phyloP scores from a whole-genome alignment of 23 tunicate genomes.

The Styela plicata region DNA sequence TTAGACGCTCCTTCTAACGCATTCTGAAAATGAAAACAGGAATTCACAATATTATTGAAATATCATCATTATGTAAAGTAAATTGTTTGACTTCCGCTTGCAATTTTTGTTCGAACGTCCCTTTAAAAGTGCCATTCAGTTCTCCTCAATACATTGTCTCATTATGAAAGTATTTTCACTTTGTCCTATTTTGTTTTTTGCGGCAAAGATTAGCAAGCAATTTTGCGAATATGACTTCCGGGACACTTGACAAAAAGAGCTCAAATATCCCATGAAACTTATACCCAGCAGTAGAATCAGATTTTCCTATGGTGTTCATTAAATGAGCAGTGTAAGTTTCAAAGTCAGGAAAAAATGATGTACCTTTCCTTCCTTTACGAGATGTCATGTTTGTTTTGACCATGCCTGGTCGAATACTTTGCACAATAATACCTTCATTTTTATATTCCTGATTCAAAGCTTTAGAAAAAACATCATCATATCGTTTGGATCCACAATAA shows the following conservation, averaged over 20 bases:
- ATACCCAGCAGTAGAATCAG: conserved; percentile 47
- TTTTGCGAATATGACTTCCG: conserved; percentile 26
- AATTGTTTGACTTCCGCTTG: too few species aligned
- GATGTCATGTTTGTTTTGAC: conserved; percentile 76
- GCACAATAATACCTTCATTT: conserved; percentile 59
- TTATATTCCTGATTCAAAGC: conserved; percentile 44
- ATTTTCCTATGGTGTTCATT: conserved; percentile 55
- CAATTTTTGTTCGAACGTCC: too few species aligned
- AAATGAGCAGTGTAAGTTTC: conserved; percentile 35
- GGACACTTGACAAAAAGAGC: conserved; percentile 3
- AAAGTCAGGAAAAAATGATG: conserved; percentile 38
- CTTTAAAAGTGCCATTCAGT: too few species aligned
- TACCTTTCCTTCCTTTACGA: conserved; percentile 28
- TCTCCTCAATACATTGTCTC: too few species aligned
- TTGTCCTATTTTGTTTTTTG: too few species aligned
- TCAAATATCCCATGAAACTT: conserved; percentile 61
- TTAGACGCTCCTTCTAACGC: too few species aligned
- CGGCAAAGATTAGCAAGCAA: background rate
- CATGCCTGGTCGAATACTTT: conserved; percentile 55
- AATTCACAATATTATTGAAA: too few species aligned
- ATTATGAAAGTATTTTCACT: too few species aligned
- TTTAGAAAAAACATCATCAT: conserved; percentile 72
- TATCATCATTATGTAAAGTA: too few species aligned
- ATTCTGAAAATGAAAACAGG: too few species aligned
- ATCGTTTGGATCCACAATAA: conserved; percentile 73